Evolutionary conservation across 2,888 invertebrate genomes (phyloP), one percentile per base, ranked within the genome.

Genomic region (Xestia ashworthii): DNA sequence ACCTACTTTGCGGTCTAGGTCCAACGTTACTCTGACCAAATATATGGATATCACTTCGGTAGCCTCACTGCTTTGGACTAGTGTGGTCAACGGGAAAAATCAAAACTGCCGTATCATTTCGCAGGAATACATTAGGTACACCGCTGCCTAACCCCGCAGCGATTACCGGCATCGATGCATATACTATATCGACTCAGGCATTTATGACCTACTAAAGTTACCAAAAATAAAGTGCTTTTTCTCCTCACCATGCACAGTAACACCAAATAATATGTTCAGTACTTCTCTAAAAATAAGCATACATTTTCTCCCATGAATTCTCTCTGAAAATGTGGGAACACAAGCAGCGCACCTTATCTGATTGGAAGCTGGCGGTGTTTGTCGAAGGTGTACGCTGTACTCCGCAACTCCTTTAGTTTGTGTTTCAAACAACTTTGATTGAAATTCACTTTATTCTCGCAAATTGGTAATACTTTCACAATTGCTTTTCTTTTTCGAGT

Each of bases 391-490:
- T 89, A 85, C 89, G 80, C 62, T 86, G 76, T 86, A 86, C 80
- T 79, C 80, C 83, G 79, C 85, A 89, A 91, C 92, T 92, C 92
- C 91, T 93, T 92, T 90, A 91, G 94, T 94, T 94, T 95, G 93
- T 94, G 90, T 94, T 94, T 90, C 90, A 86, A 89, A 89, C 88
- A 94, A 94, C 90, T 95, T 94, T 94, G 94, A 95, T 94, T 95
- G 94, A 92, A 94, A 93, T 94, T 93, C 94, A 94, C 95, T 95
- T 95, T 96, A 95, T 95, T 95, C 92, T 94, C 91, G 91, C 89
- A 94, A 95, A 95, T 95, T 95, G 95, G 93, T 90, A 91, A 93
- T 96, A 96, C 92, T 96, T 95, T 84, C 84, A 84, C 93, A 91
- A 95, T 95, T 94, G 94, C 92, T 95, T 95, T 96, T 94, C 93